phyloP scores from a whole-genome alignment of 2,797 vertebrate genomes.

The Neostethus bicornis region DNA sequence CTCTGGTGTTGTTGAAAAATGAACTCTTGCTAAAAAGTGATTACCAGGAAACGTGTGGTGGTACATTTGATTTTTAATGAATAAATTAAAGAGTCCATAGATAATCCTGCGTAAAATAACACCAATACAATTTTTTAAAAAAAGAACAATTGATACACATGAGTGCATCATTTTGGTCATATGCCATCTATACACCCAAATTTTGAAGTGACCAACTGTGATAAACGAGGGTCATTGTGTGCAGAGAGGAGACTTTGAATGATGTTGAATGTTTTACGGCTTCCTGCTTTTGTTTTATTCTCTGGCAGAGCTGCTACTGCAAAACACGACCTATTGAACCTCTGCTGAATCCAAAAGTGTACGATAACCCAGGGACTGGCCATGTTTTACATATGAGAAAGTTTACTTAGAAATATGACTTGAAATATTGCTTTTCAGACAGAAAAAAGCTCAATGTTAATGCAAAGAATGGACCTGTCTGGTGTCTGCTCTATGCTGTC shows the following conservation, averaged over 20 bases:
- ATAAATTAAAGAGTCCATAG: no score
- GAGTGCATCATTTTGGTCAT: no score
- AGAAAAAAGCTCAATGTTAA: neutral
- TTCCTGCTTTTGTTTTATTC: conserved; percentile 71
- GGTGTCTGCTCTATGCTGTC: neutral
- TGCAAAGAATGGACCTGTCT: neutral
- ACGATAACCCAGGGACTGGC: conserved; percentile 24
- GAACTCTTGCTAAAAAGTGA: no score
- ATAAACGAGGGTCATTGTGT: conserved; percentile 65
- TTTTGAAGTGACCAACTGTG: no score
- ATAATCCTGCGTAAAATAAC: no score
- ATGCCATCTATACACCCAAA: no score
- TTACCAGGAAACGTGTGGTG: no score
- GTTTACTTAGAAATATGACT: conserved; percentile 37
- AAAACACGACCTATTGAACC: conserved; percentile 24
- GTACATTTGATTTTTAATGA: no score
- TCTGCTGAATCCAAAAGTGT: conserved; percentile 34
- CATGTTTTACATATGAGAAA: conserved; percentile 38
- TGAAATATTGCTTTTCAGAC: conserved; percentile 26
- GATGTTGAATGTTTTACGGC: conserved; percentile 85
- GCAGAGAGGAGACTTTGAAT: conserved; percentile 71
- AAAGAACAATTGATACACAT: no score
- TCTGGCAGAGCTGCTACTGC: conserved; percentile 34
- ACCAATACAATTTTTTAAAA: no score
- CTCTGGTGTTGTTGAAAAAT: no score